Base-by-base conservation (phyloP, 2,888 invertebrate species). In the Cremastobaeus sp. region DNA sequence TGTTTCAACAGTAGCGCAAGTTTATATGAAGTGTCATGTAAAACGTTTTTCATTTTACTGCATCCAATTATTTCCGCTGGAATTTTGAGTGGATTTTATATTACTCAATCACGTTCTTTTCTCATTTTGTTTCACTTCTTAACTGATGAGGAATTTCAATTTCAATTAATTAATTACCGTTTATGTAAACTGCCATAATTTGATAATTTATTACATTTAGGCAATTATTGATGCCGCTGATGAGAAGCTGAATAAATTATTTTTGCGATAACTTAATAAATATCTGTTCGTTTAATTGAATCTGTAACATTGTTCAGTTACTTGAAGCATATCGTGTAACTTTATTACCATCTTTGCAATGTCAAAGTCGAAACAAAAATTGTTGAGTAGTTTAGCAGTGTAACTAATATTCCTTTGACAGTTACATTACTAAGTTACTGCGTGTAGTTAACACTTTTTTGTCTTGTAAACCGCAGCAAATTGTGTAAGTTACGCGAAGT, bases 1-100 rank as follows among this genome's bases (percentile, higher is more conserved):
- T 20, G 34, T 45, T 28, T 35, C 25, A 21, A 47, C 60, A 12
- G 57, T 50, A 54, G 54, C 68, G 45, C 65, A 39, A 21, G 60
- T 66, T 50, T n/a, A 32, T 43, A 68, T 34, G 54, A 32, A 54
- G n/a, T 60, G 54, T 45, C 52, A 20, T 45, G 43, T 68, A 54
- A 54, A 45, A 52, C 35, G 28, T 6, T 11, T 45, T 39, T 45
- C 14, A 11, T 11, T 12, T 66, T 66, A 55, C 37, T 66, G 41
- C 17, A 15, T 28, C 39, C 55, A 66, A 39, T 66, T 66, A 66
- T 11, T 65, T 54, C 35, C 14, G 14, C 15, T 37, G 28, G 64
- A 65, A 54, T 65, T 34, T 54, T 64, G 45, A 64, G 45, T 35
- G 45, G 28, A 45, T 20, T 34, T 52, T 35, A n/a, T 50, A 14